Percentiles rank a stretch among this genome's conserved stretches.
Conservation (phyloP, 2,888 invertebrate genomes). For the Cancer borealis region DNA sequence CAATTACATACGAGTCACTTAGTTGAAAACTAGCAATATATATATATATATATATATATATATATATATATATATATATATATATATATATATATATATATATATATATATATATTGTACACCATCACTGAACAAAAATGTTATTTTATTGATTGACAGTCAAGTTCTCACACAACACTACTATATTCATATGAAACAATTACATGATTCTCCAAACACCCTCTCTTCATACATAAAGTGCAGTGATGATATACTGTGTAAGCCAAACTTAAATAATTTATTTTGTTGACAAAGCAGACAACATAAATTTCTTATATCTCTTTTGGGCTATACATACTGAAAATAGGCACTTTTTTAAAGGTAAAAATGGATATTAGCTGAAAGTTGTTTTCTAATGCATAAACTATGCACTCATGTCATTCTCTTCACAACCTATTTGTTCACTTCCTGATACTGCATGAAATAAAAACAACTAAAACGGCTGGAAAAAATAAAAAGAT, state of each 20-base stretch:
- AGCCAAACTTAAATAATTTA: conserved; percentile 61
- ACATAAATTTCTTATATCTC: conserved; percentile 48
- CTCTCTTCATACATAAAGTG: conserved; percentile 58
- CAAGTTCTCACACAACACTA: conserved; percentile 64
- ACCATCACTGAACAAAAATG: conserved; percentile 60
- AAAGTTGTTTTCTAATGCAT: conserved; percentile 61
- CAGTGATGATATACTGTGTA: conserved; percentile 69
- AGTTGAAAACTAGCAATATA: too few species aligned
- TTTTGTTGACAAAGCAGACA: conserved; percentile 47
- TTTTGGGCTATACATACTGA: conserved; percentile 69
- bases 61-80: too few species aligned
- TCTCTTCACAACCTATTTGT: conserved; percentile 70
- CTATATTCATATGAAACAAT: conserved; percentile 64
- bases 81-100: too few species aligned
- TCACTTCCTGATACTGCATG: conserved; percentile 57
- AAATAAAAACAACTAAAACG: conserved; percentile 46
- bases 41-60: too few species aligned
- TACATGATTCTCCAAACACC: conserved; percentile 59
- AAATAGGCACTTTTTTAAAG: conserved; percentile 74
- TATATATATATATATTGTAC: conserved; percentile 63
- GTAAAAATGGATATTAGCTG: conserved; percentile 69
- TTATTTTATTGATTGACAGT: conserved; percentile 49
- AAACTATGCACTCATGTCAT: conserved; percentile 64
- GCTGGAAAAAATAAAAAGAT: conserved; percentile 55
- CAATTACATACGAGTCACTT: too few species aligned